These are phyloP conservation scores for Ruditapes philippinarum DNA, from an alignment of 1,140 invertebrate genomes.

Conservation along the genomic window DNA sequence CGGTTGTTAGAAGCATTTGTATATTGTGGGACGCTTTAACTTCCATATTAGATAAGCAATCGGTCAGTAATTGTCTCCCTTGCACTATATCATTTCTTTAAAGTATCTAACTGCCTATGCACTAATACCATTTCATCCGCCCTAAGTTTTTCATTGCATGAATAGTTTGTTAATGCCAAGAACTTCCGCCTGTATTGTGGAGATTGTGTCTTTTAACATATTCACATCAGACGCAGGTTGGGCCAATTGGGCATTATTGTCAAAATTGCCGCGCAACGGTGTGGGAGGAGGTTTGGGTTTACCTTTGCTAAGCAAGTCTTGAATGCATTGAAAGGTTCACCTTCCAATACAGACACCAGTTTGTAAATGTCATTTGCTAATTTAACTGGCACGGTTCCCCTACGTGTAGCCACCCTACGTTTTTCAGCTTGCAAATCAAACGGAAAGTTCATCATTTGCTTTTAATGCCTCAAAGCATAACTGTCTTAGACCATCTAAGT, in stretches of 20 bases:
- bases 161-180: not conserved
- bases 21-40: too few species aligned
- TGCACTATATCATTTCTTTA: too few species aligned
- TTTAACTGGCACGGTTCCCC: not conserved
- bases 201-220: not conserved
- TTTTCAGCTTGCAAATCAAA: conserved; percentile 1
- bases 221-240: not conserved
- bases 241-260: not conserved
- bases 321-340: not conserved
- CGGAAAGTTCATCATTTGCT: conserved; percentile 30
- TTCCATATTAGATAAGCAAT: too few species aligned
- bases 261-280: not conserved
- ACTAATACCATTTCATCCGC: too few species aligned
- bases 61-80: too few species aligned
- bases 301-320: conserved; percentile 5
- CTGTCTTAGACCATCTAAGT: not conserved
- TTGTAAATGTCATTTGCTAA: conserved; percentile 28
- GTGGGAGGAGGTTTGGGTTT: too few species aligned
- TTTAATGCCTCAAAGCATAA: conserved; percentile 9
- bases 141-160: not conserved
- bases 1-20: too few species aligned
- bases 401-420: not conserved
- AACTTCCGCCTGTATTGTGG: conserved; percentile 21
- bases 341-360: not conserved
- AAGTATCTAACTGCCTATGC: too few species aligned